phyloP scores from a whole-genome alignment of 2,888 invertebrate genomes.

The Fabriciana adippe region DNA sequence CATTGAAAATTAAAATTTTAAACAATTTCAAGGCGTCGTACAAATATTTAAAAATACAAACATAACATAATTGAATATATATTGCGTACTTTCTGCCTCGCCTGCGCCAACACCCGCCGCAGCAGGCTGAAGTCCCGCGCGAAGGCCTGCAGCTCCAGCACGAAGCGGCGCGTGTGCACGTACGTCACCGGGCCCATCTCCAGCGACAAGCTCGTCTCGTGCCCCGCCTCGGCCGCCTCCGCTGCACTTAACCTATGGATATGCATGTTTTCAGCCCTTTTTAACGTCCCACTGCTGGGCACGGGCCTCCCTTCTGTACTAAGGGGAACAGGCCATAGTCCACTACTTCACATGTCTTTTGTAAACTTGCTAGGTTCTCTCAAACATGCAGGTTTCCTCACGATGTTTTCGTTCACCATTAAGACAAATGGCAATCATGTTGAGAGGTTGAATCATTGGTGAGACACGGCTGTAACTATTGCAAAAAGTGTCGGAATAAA shows the following conservation, averaged over 20 bases:
- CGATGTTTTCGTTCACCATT: no score
- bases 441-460: no score
- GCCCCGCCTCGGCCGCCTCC: conserved; percentile 74
- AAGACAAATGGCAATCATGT: no score
- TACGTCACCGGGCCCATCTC: conserved; percentile 96
- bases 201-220: conserved; percentile 87
- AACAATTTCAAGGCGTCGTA: background rate
- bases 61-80: background rate
- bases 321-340: no score
- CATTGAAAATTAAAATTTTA: background rate
- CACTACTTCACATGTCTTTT: no score
- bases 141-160: conserved; percentile 93
- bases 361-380: no score
- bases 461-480: no score
- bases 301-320: no score
- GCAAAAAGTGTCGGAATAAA: no score
- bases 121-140: conserved; percentile 92
- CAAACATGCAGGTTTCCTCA: no score
- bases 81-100: conserved; percentile 80
- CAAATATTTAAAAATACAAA: no score
- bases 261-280: background rate
- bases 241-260: conserved; percentile 60
- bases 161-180: conserved; percentile 96
- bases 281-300: no score
- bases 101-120: conserved; percentile 88